These are phyloP conservation scores for Yponomeuta cagnagella DNA, from an alignment of 2,888 invertebrate species.

Conservation along the genomic window DNA sequence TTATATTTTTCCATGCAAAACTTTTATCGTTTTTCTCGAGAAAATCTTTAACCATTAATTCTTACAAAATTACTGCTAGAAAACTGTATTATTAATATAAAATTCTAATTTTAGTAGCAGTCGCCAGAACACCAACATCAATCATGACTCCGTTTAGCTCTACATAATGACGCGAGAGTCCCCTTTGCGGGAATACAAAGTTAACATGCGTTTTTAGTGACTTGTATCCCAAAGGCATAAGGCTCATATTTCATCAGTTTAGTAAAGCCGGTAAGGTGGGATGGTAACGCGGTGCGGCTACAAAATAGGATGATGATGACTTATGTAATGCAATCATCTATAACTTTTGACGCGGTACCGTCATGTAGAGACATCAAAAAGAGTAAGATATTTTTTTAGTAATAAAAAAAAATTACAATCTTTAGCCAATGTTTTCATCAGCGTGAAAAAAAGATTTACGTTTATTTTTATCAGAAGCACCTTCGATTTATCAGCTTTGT, in stretches of 20 bases:
- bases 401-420: background rate
- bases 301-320: slow-evolving; percentile 61
- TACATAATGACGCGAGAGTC: slow-evolving; percentile 19
- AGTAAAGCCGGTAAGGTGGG: background rate
- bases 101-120: slow-evolving; percentile 44
- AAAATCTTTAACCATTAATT: background rate
- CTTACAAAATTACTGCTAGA: background rate
- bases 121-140: slow-evolving; percentile 47
- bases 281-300: slow-evolving; percentile 24
- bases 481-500: background rate
- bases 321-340: slow-evolving; percentile 68
- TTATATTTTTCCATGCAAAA: too few species aligned
- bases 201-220: background rate
- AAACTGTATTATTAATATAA: background rate
- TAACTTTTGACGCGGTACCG: slow-evolving; percentile 58
- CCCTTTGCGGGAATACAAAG: background rate
- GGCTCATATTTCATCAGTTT: background rate
- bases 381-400: background rate
- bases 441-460: background rate
- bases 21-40: background rate
- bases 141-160: slow-evolving; percentile 43
- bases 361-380: slow-evolving; percentile 35
- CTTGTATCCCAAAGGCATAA: background rate
- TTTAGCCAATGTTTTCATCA: background rate
- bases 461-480: background rate